Evolutionary conservation across 2,113 vertebrate genomes (phyloP), one percentile per base, ranked within the genome.

Genomic region (Pyxicephalus adspersus): DNA sequence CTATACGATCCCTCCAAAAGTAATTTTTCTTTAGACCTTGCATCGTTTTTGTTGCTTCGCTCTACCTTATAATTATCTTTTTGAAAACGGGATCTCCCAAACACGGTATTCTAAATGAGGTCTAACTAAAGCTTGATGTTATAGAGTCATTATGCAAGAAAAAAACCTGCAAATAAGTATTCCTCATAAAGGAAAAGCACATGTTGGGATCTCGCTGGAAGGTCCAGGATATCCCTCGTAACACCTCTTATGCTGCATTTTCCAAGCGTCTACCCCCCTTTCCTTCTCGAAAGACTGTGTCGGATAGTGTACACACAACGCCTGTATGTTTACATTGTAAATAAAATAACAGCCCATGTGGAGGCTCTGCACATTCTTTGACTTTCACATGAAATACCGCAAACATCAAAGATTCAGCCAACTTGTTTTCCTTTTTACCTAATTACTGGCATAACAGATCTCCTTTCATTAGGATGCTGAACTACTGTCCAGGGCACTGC

Each of bases 321-420:
- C 58, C 26, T 63, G 67, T 26, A 71, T 80, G 78, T 80, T 80
- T 72, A 64, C 26, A 63, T 26, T 72, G 78, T 72, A 72, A 80
- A 80, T 72, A 80, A 51, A 72, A 52, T 55, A 54, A 61, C 57
- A 79, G 67, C 23, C 19, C 55, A 29, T 18, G 66, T 31, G 55
- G 60, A 16, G 7, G 51, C 29, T 20, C 58, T 3, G 25, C 64
- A 26, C 54, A 60, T 79, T 79, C 52, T 70, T 70, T 25, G 26
- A 22, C 31, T 25, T 45, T 68, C 20, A 50, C 64, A 60, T 57
- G 76, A 66, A 58, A 60, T 23, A 16, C 29, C 19, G 16, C 17
- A 7, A 23, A 60, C 77, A 79, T 68, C 64, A 67, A 64, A 68
- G 29, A 68, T 67, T 34, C 26, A 28, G 29, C 38, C 5, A 22